Base-by-base conservation (phyloP, 2,113 vertebrate genomes). In the Poeciliopsis occidentalis region DNA sequence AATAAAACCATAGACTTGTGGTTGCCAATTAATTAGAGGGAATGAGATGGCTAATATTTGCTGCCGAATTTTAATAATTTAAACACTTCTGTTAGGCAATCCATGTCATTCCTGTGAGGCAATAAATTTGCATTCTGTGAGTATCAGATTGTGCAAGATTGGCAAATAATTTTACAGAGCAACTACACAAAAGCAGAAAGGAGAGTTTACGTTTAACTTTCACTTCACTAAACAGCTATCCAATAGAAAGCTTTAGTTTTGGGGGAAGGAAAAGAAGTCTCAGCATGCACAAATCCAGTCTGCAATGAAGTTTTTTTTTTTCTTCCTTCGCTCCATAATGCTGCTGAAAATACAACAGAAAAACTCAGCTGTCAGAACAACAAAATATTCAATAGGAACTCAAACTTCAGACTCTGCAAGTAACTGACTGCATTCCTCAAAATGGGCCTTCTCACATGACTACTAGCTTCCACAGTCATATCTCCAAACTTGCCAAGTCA, bases 401-500 rank as follows among this genome's bases (percentile, higher is more conserved):
- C 2, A 79, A 81, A 77, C 67, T 78, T 68, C 29, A 60, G 32
- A 61, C 19, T 61, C 66, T 31, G 63, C 71, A 41, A 75, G 76
- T n/a, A 13, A 69, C 62, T 86, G 41, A 74, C 71, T 74, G 65
- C 44, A 76, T 3, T 85, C 68, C 69, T 15, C 69, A 30, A 84
- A 76, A 79, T 67, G 71, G 85, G 86, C 83, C 89, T 86, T 73
- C 77, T 76, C 79, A 85, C 78, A 81, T 87, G 82, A 85, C 29
- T 47, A 69, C 75, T 67, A 82, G 78, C 82, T 81, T 73, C 67
- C 66, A 68, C 70, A 39, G 22, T 76, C 63, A 83, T 75, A 44
- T 37, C 73, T 63, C 54, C 26, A 32, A 73, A 74, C 60, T 37
- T 15, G 68, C 41, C 5, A 57, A 27, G 32, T 60, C 66, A 15